Evolutionary conservation across 2,113 vertebrate genomes (phyloP), one percentile per base, ranked within the genome.

Genomic region (Merops nubicus): DNA sequence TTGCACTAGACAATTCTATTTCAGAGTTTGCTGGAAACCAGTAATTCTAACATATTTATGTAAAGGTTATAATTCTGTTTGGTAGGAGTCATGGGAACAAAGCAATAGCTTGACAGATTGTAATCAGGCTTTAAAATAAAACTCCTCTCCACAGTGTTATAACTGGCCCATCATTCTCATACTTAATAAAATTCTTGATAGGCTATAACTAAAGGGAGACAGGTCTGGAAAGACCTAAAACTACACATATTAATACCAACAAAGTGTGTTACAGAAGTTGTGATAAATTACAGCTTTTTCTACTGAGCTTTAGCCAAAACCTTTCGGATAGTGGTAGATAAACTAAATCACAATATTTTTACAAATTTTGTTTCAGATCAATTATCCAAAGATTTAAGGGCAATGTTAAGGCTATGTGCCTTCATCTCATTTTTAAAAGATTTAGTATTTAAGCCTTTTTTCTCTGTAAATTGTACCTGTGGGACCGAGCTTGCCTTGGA

Each of bases 1-100:
- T 81, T 48, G 72, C 12, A 9, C 62, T 67, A 84, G 68, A 94
- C 75, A 96, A 72, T 86, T 84, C 38, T 69, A 59, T 56, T 68
- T 13, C 56, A 31, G 15, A 70, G 21, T 36, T 59, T 84, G 50
- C 72, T 91, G 64, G 51, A 95, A 96, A 80, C 23, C 63, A 92
- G 79, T 63, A 80, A 86, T 95, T 78, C 53, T 81, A 59, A 72
- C 29, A 9, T 56, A 80, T 42, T 77, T 65, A 79, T 38, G 53
- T 25, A 33, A 68, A 90, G 40, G 48, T 64, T 88, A 15, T 91
- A 80, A 93, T 81, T 80, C 67, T 93, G 54, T 19, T 77, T 84
- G 56, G 5, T 18, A 59, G 17, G 33, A 76, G 36, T 76, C 62
- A 69, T 88, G 70, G 48, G 93, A 93, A 83, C 34, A 81, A 77